Evolutionary conservation across 2,888 invertebrate species (phyloP), one percentile per base, ranked within the genome.

Genomic region (Branchellion lobata): DNA sequence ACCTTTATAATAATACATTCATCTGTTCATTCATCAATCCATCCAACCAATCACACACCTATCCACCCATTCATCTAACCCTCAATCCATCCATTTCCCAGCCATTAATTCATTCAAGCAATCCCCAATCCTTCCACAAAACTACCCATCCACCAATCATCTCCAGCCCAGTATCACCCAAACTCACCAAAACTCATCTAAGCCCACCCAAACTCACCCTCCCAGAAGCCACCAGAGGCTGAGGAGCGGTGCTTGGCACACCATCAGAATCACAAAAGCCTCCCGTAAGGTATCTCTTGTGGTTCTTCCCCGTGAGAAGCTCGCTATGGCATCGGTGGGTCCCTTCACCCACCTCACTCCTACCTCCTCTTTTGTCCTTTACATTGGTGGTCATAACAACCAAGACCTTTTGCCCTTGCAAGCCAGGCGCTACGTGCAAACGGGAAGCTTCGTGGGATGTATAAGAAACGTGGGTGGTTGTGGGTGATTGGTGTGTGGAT

Each of bases 181-280:
- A n/a, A n/a, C n/a, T n/a, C n/a, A n/a, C n/a, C n/a, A n/a, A n/a
- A n/a, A n/a, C n/a, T n/a, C n/a, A n/a, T n/a, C n/a, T n/a, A n/a
- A n/a, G n/a, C n/a, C n/a, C n/a, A n/a, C n/a, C n/a, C n/a, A n/a
- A n/a, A n/a, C n/a, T n/a, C n/a, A n/a, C n/a, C 8, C 29, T 18
- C 40, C 21, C 47, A 94, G 94, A 87, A 95, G 94, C 85, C 91
- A 92, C 33, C 90, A 91, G 84, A 91, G 92, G 0, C 88, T 94
- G 80, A 90, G 90, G 2, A 88, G 93, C 68, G 92, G 93, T 84
- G 92, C 92, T 83, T 97, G 96, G 96, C 93, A 96, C 86, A 92
- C 92, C 83, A 91, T 95, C 47, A 91, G 91, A 73, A 91, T 95
- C 5, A 86, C 86, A 0, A 84, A 89, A 34, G 88, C 89, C 0